Base-by-base conservation (phyloP, 1,140 invertebrate genomes). In the Musca domestica region DNA sequence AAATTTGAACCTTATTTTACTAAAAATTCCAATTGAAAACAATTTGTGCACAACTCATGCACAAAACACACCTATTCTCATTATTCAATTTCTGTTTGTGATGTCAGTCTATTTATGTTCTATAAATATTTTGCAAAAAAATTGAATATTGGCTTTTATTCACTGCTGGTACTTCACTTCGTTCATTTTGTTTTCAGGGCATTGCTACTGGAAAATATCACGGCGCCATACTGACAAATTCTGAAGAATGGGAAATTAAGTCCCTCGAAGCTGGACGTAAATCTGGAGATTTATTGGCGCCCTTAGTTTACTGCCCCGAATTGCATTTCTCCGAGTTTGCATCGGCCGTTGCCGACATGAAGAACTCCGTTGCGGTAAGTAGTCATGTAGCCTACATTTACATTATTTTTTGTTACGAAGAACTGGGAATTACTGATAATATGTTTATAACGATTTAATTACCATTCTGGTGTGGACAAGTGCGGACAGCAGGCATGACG, bases 331-430 rank as follows among this genome's bases (percentile, higher is more conserved):
- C 85, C 25, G 94, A 97, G 85, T 94, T 95, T 84, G 86, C 88
- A 66, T 94, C 92, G 68, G 86, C 87, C 34, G 80, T 95, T 30
- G 95, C 95, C 46, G 95, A 96, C 80, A 95, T 96, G 94, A 96
- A 95, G 83, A 96, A 97, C 80, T 94, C 92, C 58, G 93, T 92
- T 51, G 89, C 89, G 66, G 91, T 92, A 83, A 86, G 89, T 86
- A 67, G 54, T 51, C 68, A 88, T 25, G 91, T 10, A 9, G 34
- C 89, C 48, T 7, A 56, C 6, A 22, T 61, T 61, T 49, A 6
- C n/a, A 27, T 20, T 10, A 65, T 65, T 65, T 65, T 30, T 65
- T 51, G 30, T n/a, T 3, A 20, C 20, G 46, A 49, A 41, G 34
- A 9, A 12, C 5, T 41, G 34, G 34, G 34, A 12, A 41, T 2